A percentile compares a stretch with the other conserved stretches of the same genome.
phyloP scores from a whole-genome alignment of 30 jellyfish, hydroid and myxozoan genomes.

The Chrysaora quinquecirrha region DNA sequence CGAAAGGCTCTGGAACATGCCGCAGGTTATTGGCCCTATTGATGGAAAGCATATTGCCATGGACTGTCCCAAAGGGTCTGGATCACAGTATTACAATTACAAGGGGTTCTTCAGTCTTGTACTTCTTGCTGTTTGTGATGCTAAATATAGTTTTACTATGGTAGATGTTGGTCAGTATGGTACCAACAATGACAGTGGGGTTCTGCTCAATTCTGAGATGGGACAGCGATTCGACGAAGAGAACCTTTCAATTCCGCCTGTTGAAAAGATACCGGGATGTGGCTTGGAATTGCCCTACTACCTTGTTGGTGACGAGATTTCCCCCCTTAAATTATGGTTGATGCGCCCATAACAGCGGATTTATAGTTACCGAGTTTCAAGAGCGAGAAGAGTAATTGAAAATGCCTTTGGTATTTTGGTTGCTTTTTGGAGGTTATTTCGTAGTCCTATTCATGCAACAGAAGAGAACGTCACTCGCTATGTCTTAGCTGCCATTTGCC shows the following conservation, averaged over 20 bases:
- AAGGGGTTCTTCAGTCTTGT: slow-evolving; percentile 54
- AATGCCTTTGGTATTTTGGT: too few species aligned
- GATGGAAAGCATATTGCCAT: slow-evolving; percentile 57
- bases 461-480: slow-evolving; percentile 27
- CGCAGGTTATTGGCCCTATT: slow-evolving; percentile 47
- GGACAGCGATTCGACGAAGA: too few species aligned
- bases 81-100: slow-evolving; percentile 29
- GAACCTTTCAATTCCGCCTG: slow-evolving; percentile 32
- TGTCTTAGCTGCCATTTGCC: slow-evolving; percentile 38
- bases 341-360: slow-evolving; percentile 23
- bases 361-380: too few species aligned
- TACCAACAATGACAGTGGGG: slow-evolving; percentile 54
- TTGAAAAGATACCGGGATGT: slow-evolving; percentile 5
- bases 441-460: slow-evolving; percentile 38
- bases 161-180: too few species aligned
- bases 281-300: too few species aligned
- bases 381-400: too few species aligned
- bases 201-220: slow-evolving; percentile 35
- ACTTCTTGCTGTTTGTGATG: slow-evolving; percentile 75
- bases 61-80: slow-evolving; percentile 36
- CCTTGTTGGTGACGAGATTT: slow-evolving; percentile 70
- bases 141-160: slow-evolving; percentile 47
- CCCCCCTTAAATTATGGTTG: slow-evolving; percentile 56
- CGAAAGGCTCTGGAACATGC: slow-evolving; percentile 18
- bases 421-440: slow-evolving; percentile 48